Conservation (phyloP, 2,888 invertebrate genomes). For the Selenia dentaria region DNA sequence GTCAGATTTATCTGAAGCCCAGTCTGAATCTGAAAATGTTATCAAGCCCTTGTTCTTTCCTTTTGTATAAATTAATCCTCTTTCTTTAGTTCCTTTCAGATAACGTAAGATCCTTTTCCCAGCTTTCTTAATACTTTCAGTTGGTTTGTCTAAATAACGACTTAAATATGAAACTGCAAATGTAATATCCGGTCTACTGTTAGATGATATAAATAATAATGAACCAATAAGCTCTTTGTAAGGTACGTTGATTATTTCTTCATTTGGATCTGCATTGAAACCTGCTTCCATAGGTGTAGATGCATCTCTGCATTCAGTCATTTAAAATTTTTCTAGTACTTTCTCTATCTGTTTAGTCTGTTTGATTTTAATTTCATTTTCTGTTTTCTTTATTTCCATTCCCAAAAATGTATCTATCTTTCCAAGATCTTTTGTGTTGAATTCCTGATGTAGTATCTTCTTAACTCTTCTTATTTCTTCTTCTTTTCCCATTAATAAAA, state of each 20-base stretch:
- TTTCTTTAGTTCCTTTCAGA: conserved; percentile 7
- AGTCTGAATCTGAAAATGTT: conserved; percentile 7
- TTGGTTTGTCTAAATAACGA: conserved; percentile 14
- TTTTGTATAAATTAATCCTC: neutral
- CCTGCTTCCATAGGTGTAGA: neutral
- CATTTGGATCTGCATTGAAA: neutral
- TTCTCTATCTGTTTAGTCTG: conserved; percentile 4
- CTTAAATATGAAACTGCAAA: conserved; percentile 14
- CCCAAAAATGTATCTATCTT: conserved; percentile 1
- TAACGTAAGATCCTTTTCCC: conserved; percentile 11
- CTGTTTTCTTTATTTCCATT: conserved; percentile 4
- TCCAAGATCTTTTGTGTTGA: too few species aligned
- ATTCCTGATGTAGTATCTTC: too few species aligned
- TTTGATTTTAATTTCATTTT: too few species aligned
- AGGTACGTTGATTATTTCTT: too few species aligned
- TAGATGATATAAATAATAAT: neutral
- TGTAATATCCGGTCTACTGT: conserved; percentile 1
- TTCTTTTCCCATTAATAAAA: too few species aligned
- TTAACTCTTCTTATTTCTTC: too few species aligned
- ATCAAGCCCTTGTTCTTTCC: neutral
- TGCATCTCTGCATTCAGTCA: neutral
- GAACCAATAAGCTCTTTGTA: conserved; percentile 1
- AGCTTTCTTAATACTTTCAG: conserved; percentile 3
- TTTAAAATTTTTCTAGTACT: neutral
- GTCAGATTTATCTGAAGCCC: conserved; percentile 4